Percentiles rank a stretch among this genome's conserved stretches.
Conservation (phyloP, 2,888 invertebrate genomes). For the Phlogophora meticulosa region DNA sequence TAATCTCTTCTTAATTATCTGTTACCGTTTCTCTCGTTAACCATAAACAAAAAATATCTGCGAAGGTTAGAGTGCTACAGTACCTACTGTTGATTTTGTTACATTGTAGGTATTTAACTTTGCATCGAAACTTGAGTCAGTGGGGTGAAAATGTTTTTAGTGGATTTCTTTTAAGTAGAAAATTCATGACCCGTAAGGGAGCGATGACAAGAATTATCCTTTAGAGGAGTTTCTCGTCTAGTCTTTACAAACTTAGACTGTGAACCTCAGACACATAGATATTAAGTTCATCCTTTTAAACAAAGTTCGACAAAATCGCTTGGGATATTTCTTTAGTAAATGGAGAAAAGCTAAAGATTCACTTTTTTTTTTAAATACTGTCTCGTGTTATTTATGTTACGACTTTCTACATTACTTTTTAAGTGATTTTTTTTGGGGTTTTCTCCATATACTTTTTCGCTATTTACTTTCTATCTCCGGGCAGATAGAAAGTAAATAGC, state of each 20-base stretch:
- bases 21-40: too few relatives aligned
- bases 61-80: too few relatives aligned
- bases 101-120: neutral
- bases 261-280: conserved; percentile 25
- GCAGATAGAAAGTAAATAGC: too few relatives aligned
- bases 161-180: neutral
- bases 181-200: conserved; percentile 12
- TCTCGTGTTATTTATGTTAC: neutral
- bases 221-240: conserved; percentile 23
- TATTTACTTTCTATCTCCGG: too few relatives aligned
- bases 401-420: too few relatives aligned
- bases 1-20: too few relatives aligned
- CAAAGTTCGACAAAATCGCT: conserved; percentile 21
- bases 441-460: too few relatives aligned
- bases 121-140: neutral
- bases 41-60: too few relatives aligned
- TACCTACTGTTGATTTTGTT: neutral
- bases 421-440: too few relatives aligned
- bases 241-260: conserved; percentile 30
- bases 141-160: conserved; percentile 3
- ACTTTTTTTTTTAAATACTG: neutral
- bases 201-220: conserved; percentile 14
- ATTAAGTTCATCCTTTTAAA: conserved; percentile 35
- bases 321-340: neutral
- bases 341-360: neutral